Evolutionary conservation across 2,113 vertebrate species (phyloP).

Genomic region (Ondatra zibethicus): DNA sequence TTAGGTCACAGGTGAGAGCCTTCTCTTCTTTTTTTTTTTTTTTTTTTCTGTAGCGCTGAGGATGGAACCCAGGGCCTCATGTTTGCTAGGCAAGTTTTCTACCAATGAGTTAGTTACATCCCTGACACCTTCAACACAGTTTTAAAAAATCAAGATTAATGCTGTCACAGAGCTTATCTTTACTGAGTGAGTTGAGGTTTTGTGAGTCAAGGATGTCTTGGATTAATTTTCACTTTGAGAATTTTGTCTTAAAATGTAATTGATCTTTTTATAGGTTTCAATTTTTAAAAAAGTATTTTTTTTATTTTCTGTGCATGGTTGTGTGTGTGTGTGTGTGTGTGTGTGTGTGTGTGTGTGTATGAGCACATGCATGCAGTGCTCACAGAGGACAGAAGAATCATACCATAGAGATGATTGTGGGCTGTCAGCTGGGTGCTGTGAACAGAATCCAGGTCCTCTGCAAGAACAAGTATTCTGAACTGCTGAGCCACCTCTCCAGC

Average conservation of each 20-base stretch:
- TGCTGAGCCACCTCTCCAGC: background rate
- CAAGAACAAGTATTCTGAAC: background rate
- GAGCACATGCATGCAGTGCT: background rate
- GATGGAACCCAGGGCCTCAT: background rate
- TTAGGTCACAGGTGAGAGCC: background rate
- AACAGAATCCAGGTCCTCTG: background rate
- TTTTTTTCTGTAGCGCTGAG: background rate
- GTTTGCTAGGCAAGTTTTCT: background rate
- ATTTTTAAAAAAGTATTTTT: background rate
- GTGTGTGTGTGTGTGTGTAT: background rate
- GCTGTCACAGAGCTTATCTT: background rate
- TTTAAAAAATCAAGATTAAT: no score
- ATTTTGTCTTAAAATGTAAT: background rate
- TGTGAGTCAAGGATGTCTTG: background rate
- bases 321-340: fast-evolving
- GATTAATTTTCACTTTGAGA: background rate
- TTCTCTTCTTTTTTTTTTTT: background rate
- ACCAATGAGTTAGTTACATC: background rate
- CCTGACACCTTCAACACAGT: background rate
- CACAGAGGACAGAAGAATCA: background rate
- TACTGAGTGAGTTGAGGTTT: background rate
- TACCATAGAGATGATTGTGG: background rate
- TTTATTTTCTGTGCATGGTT: background rate
- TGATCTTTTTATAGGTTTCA: background rate
- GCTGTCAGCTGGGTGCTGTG: background rate